Evolutionary conservation across 2,888 invertebrate genomes (phyloP), one percentile per base, ranked within the genome.

Genomic region (Chironomus tentans): DNA sequence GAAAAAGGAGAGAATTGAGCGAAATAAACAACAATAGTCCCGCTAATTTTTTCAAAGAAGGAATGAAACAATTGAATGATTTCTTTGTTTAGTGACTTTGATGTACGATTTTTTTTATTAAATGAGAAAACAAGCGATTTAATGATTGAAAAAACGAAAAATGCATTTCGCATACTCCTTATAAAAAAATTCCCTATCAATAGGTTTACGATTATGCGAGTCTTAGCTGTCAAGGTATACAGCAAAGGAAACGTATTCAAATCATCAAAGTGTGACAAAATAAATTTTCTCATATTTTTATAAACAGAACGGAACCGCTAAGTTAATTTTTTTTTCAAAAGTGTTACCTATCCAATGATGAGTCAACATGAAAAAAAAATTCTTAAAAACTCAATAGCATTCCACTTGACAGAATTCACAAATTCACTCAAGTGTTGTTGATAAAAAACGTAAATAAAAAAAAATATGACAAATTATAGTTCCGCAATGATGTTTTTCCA

Each of bases 401-500:
- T 65, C 65, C 65, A 65, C 65, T 22, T 65, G 65, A 65, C 21
- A 65, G 24, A 65, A 65, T 22, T 13, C 24, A 65, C 24, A 21
- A 21, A 12, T 24, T 10, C 22, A 65, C 24, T 21, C 10, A 21
- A 65, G 24, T 21, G 38, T 38, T 38, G 38, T 38, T 38, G 38
- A 38, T 38, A 65, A 12, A 13, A 13, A 61, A 15, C 28, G 61
- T 61, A 74, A 74, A 65, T 21, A 73, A 74, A 38, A n/a, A n/a
- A 38, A 74, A 68, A 74, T 68, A 74, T 74, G 47, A 65, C 74
- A 74, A 74, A 74, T 74, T 74, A 74, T 74, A 62, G 74, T 74
- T 74, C 74, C 74, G 74, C 74, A 74, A 68, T 56, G 18, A 62
- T 62, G 62, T 50, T 13, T 62, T 38, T 61, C 38, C 38, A n/a